Percentiles rank a stretch among this genome's conserved stretches.
phyloP scores from a whole-genome alignment of 1,140 invertebrate genomes.

The Zaprionus davidi region DNA sequence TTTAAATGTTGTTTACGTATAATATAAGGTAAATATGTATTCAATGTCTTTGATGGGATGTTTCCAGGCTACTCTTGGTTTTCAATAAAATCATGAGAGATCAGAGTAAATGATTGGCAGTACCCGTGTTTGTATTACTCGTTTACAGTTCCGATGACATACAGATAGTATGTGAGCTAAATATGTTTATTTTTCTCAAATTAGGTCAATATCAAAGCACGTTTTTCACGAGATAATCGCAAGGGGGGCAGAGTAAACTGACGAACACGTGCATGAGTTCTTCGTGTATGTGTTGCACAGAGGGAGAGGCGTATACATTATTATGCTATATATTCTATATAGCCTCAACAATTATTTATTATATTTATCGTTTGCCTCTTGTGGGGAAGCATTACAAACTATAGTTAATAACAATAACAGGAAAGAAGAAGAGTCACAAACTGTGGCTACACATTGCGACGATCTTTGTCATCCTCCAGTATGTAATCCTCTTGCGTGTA shows the following conservation, averaged over 20 bases:
- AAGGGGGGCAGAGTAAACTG: neutral
- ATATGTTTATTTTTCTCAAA: neutral
- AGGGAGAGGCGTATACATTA: neutral
- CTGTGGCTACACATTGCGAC: neutral
- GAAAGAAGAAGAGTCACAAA: neutral
- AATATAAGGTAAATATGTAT: neutral
- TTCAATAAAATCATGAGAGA: too few relatives aligned
- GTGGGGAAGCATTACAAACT: neutral
- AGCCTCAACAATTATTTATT: constrained; percentile 8
- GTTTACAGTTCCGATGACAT: neutral
- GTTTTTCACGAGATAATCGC: neutral
- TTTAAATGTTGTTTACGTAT: neutral
- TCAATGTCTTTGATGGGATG: too few relatives aligned
- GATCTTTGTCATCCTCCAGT: constrained; percentile 28
- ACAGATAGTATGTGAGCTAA: neutral
- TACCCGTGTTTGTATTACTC: too few relatives aligned
- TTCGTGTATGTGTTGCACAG: neutral
- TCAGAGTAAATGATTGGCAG: too few relatives aligned
- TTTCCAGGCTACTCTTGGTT: too few relatives aligned
- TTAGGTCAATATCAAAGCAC: neutral
- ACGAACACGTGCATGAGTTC: neutral
- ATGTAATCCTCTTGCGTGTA: constrained; percentile 45
- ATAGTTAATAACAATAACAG: neutral
- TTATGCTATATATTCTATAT: too few relatives aligned
- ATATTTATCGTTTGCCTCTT: neutral